A percentile compares a stretch with the other conserved stretches of the same genome.
Evolutionary conservation across 2,113 vertebrate species (phyloP).

Genomic region (Burhinus bistriatus): DNA sequence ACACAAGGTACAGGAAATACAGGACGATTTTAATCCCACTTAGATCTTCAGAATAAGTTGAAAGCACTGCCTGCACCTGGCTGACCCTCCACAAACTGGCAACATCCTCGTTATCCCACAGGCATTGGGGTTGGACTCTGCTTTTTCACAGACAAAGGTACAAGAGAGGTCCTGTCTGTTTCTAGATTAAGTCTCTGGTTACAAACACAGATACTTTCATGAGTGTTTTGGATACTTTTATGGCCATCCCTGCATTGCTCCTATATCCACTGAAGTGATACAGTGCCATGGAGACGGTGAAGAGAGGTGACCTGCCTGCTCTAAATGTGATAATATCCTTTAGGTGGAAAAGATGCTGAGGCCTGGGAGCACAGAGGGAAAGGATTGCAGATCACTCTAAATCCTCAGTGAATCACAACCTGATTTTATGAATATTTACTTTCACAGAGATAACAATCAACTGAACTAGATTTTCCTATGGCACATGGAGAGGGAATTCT

Average conservation of each 20-base stretch:
- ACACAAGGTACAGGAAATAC: neutral
- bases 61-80: neutral
- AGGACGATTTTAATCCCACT: neutral
- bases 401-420: neutral
- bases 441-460: neutral
- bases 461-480: neutral
- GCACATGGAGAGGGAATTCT: neutral
- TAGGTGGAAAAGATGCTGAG: neutral
- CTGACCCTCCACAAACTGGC: neutral
- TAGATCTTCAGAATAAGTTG: neutral
- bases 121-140: too few relatives aligned
- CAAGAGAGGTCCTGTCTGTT: neutral
- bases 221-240: neutral
- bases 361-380: neutral
- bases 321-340: neutral
- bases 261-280: neutral
- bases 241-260: neutral
- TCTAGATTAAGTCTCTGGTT: neutral
- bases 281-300: neutral
- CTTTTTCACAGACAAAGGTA: neutral
- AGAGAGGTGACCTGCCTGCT: neutral
- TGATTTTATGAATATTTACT: neutral
- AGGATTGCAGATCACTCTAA: neutral
- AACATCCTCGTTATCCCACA: neutral
- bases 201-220: neutral